Evolutionary conservation across 1,140 invertebrate species (phyloP).

Genomic region (Calephelis nemesis): DNA sequence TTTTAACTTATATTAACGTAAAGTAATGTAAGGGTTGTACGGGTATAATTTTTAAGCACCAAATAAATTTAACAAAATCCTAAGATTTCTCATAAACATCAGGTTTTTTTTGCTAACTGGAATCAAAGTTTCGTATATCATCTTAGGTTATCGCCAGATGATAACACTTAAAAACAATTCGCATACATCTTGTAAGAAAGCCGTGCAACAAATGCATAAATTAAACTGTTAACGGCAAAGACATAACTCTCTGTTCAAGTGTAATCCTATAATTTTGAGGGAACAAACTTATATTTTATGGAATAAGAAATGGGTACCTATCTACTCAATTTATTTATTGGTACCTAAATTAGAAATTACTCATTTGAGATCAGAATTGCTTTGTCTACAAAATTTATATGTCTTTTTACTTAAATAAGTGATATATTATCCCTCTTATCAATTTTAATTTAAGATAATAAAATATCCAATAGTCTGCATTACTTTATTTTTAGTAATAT

Average conservation of each 20-base stretch:
- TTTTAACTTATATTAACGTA: slow-evolving; percentile 29
- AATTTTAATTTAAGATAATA: too few species aligned
- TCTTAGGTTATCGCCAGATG: slow-evolving; percentile 65
- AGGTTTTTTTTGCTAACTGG: background rate
- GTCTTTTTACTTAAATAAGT: too few species aligned
- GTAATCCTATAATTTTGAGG: too few species aligned
- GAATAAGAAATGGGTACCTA: too few species aligned
- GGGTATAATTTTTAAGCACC: slow-evolving; percentile 37
- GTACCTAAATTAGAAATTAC: too few species aligned
- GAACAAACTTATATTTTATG: too few species aligned
- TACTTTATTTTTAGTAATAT: too few species aligned
- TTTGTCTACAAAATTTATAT: too few species aligned
- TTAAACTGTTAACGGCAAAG: background rate
- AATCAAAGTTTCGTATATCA: slow-evolving; percentile 19
- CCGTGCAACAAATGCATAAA: background rate
- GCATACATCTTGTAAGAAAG: slow-evolving; percentile 1
- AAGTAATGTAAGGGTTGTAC: slow-evolving; percentile 19
- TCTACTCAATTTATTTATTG: too few species aligned
- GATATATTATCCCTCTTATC: too few species aligned
- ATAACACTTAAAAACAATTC: slow-evolving; percentile 45
- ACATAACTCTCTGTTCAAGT: background rate
- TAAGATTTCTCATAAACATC: background rate
- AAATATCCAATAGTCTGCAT: too few species aligned
- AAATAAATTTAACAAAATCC: background rate
- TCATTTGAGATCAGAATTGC: too few species aligned